Conservation (phyloP, 2,888 invertebrate species). For the Parascotia fuliginaria region DNA sequence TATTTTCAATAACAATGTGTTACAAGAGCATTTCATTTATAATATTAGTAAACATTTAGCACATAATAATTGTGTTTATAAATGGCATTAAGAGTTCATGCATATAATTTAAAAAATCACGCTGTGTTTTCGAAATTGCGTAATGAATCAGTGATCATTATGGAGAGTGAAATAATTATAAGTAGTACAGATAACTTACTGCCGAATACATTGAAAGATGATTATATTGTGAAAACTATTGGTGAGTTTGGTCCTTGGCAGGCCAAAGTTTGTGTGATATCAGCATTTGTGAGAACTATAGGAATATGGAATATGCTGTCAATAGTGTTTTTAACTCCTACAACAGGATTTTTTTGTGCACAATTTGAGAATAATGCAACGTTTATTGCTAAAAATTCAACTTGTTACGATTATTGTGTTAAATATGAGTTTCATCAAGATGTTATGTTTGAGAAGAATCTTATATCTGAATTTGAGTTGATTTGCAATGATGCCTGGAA, state of each 20-base stretch:
- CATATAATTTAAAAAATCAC: constrained; percentile 9
- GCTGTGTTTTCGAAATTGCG: neutral
- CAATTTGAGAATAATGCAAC: constrained; percentile 43
- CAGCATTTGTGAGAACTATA: constrained; percentile 49
- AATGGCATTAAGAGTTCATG: constrained; percentile 23
- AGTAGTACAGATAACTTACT: constrained; percentile 27
- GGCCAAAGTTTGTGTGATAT: constrained; percentile 47
- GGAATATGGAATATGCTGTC: constrained; percentile 59
- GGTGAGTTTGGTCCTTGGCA: constrained; percentile 66
- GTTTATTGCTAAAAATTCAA: constrained; percentile 38
- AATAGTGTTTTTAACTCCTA: constrained; percentile 59
- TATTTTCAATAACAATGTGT: constrained; percentile 15
- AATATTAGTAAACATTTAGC: neutral
- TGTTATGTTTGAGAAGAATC: constrained; percentile 50
- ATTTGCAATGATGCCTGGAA: constrained; percentile 64
- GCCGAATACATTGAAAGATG: too few species aligned
- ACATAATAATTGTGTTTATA: neutral
- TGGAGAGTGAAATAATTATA: constrained; percentile 31
- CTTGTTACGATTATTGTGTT: constrained; percentile 58
- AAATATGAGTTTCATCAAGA: constrained; percentile 53
- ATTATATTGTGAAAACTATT: constrained; percentile 60
- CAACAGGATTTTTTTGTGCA: constrained; percentile 52
- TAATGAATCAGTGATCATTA: constrained; percentile 18
- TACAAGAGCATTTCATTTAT: neutral
- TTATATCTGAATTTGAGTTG: constrained; percentile 59